A percentile compares a stretch with the other conserved stretches of the same genome.
phyloP scores from a whole-genome alignment of 2,797 vertebrate genomes.

The Paramormyrops hopkinsi region DNA sequence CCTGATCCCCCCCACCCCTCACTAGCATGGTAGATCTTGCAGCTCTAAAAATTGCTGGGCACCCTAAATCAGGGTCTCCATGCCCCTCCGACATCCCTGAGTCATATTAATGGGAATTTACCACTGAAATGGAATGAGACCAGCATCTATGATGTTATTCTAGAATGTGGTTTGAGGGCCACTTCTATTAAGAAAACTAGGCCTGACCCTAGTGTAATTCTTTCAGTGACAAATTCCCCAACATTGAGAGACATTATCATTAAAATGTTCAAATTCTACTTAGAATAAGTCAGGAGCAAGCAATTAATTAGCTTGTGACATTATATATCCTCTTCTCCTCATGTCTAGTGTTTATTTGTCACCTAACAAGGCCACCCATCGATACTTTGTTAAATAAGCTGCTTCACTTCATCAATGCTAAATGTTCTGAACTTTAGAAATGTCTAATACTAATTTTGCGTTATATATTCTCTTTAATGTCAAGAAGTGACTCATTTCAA shows the following conservation, averaged over 20 bases:
- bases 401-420: not conserved
- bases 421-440: not conserved
- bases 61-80: not conserved
- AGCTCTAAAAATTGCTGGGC: not conserved
- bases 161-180: not conserved
- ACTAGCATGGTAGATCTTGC: not conserved
- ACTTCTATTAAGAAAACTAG: not conserved
- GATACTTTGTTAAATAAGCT: not conserved
- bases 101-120: not conserved
- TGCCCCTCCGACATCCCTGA: not conserved
- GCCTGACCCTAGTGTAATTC: not conserved
- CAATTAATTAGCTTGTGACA: not conserved
- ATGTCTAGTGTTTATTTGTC: not conserved
- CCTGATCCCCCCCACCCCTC: not conserved
- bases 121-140: not conserved
- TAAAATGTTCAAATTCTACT: not conserved
- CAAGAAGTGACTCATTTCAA: not conserved
- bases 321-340: not conserved
- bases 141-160: not conserved
- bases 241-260: not conserved
- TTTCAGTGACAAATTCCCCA: not conserved
- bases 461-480: not conserved
- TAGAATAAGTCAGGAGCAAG: not conserved
- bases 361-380: not conserved
- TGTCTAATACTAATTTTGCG: not conserved